A percentile compares a stretch with the other conserved stretches of the same genome.
These are phyloP conservation scores for Scomber japonicus DNA, from an alignment of 2,113 vertebrate species.

Conservation along the genomic window DNA sequence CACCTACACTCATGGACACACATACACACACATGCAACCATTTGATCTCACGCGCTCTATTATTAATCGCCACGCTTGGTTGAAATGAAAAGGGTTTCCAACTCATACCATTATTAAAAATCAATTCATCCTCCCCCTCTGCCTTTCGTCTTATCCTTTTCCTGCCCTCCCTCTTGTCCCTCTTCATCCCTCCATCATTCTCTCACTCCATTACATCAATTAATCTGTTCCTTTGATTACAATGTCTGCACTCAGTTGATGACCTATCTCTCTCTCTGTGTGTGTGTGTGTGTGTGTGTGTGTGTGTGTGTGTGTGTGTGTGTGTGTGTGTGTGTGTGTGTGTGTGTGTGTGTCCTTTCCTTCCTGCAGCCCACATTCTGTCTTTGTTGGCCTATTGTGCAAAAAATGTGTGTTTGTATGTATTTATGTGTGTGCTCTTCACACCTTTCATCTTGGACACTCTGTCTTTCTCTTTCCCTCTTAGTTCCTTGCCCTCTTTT, in stretches of 20 bases:
- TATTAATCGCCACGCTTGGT: constrained; percentile 51
- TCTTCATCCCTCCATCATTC: constrained; percentile 41
- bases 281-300: not conserved
- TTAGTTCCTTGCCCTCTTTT: not conserved
- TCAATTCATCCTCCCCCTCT: constrained; percentile 42
- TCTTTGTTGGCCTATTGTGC: not conserved
- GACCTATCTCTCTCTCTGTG: constrained; percentile 24
- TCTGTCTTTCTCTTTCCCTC: not conserved
- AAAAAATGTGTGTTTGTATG: not conserved
- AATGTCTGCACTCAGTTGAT: constrained; percentile 23
- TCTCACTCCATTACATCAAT: constrained; percentile 50
- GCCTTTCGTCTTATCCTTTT: constrained; percentile 39
- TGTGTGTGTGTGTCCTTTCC: too few species aligned
- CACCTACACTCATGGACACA: not conserved
- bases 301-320: not conserved
- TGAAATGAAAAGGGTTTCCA: constrained; percentile 63
- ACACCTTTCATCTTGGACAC: not conserved
- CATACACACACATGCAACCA: constrained; percentile 17
- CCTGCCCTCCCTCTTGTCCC: constrained; percentile 20
- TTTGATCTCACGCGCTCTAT: constrained; percentile 36
- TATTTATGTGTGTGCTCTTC: not conserved
- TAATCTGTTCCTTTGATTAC: constrained; percentile 55
- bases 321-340: too few species aligned
- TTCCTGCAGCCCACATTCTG: not conserved
- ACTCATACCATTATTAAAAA: constrained; percentile 64